Base-by-base conservation (phyloP, 2,113 vertebrate species). In the Sitta europaea region DNA sequence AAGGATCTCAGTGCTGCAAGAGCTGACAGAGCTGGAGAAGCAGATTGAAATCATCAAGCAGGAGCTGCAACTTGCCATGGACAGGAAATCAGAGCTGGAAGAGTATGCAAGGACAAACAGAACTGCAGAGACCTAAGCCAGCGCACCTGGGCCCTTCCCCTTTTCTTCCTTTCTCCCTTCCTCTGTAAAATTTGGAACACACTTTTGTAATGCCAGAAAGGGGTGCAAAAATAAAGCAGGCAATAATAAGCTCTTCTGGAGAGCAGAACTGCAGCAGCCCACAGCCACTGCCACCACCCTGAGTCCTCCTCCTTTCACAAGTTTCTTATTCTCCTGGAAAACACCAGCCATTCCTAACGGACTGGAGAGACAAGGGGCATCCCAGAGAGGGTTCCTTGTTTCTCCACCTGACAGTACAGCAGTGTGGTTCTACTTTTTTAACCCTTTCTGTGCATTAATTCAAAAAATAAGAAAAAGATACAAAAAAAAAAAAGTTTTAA, bases 1-100 rank as follows among this genome's bases (percentile, higher is more conserved):
- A 4, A 97, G 95, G 90, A 98, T 97, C 94, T 98, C 99, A 0
- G 98, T 99, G 86, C 97, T 98, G 67, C 99, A 99, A 93, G 99
- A 99, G 95, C 98, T 99, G 57, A 97, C 97, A 0, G 99, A 99
- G 96, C 98, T 99, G 61, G 99, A 99, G 95, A 98, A 98, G 83
- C 99, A 99, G 92, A 99, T 99, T 1, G 97, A 98, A 93, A 97
- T 98, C 81, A 99, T 99, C 96, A 99, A 99, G 88, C 98, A 99
- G 96, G 99, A 99, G 97, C 97, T 99, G 86, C 99, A 99, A 88
- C 96, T 98, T 8, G 99, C 99, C 25, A 98, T 99, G 98, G 99
- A 98, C 97, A 98, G 99, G 95, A 99, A 99, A 94, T 97, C 98
- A 36, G 99, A 99, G 97, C 98, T 99, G 84, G 99, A 99, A 96